Evolutionary conservation across 2,113 vertebrate species (phyloP).

Genomic region (Tetrao urogallus): DNA sequence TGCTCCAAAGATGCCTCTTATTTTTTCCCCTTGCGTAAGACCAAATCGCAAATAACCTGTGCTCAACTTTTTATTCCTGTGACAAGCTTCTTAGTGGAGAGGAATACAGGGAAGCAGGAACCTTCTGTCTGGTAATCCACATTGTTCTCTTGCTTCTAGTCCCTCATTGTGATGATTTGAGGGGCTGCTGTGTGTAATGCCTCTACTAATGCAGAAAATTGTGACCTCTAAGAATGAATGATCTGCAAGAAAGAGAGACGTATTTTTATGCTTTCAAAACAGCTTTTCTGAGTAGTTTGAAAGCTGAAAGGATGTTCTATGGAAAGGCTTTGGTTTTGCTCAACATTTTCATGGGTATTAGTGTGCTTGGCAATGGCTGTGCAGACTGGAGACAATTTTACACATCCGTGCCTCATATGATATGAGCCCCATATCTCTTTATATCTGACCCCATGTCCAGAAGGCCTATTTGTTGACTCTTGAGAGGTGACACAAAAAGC

Average conservation of each 20-base stretch:
- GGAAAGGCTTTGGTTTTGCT: neutral
- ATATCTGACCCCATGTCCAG: neutral
- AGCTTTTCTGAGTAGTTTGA: neutral
- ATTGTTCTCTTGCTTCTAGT: neutral
- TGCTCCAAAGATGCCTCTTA: constrained; percentile 15
- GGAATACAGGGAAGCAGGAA: neutral
- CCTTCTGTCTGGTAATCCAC: neutral
- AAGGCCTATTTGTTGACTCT: neutral
- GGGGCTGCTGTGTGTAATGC: neutral
- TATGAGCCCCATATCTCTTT: neutral
- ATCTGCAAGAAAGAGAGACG: neutral
- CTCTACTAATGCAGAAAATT: constrained; percentile 14
- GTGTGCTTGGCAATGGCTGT: neutral
- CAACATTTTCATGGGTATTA: neutral
- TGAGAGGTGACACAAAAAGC: neutral
- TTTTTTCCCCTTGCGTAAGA: constrained; percentile 36
- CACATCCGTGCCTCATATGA: fast-evolving
- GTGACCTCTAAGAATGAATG: neutral
- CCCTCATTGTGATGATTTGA: neutral
- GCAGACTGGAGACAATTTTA: neutral
- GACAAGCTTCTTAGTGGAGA: constrained; percentile 12
- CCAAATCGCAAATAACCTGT: constrained; percentile 15
- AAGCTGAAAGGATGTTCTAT: neutral
- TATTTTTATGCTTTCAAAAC: constrained; percentile 1
- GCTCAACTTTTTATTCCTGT: neutral